Evolutionary conservation across 2,888 invertebrate genomes (phyloP).

Genomic region (Himalopsyche anomala): DNA sequence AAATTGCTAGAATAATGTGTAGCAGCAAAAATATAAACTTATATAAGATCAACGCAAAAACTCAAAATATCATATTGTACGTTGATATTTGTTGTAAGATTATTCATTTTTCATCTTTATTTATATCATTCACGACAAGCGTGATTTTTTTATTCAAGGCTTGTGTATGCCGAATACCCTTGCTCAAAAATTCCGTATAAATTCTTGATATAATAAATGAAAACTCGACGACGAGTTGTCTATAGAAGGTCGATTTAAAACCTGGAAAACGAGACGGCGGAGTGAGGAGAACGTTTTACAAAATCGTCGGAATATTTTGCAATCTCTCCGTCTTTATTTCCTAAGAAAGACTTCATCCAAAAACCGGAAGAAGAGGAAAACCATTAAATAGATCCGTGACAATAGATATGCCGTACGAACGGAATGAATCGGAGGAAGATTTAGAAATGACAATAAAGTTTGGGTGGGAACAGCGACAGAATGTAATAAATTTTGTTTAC

Average conservation of each 20-base stretch:
- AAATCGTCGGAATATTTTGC: slow-evolving; percentile 59
- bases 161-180: too few species aligned
- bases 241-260: background rate
- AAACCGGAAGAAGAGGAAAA: slow-evolving; percentile 43
- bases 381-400: slow-evolving; percentile 56
- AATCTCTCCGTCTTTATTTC: slow-evolving; percentile 53
- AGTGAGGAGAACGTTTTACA: slow-evolving; percentile 1
- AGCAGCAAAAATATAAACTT: too few species aligned
- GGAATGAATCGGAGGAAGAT: slow-evolving; percentile 44
- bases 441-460: slow-evolving; percentile 44
- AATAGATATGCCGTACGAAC: slow-evolving; percentile 51
- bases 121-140: too few species aligned
- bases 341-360: slow-evolving; percentile 41
- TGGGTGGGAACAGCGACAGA: slow-evolving; percentile 37
- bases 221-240: background rate
- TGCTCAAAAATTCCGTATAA: too few species aligned
- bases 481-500: slow-evolving; percentile 42
- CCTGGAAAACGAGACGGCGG: slow-evolving; percentile 20
- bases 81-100: too few species aligned
- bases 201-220: background rate
- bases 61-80: too few species aligned
- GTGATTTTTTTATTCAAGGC: too few species aligned
- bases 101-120: too few species aligned
- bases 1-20: too few species aligned
- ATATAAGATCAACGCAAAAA: too few species aligned